A percentile compares a stretch with the other conserved stretches of the same genome.
These are phyloP conservation scores for Epsilonema sp. DNA, from an alignment of 2,888 invertebrate genomes.

Conservation along the genomic window DNA sequence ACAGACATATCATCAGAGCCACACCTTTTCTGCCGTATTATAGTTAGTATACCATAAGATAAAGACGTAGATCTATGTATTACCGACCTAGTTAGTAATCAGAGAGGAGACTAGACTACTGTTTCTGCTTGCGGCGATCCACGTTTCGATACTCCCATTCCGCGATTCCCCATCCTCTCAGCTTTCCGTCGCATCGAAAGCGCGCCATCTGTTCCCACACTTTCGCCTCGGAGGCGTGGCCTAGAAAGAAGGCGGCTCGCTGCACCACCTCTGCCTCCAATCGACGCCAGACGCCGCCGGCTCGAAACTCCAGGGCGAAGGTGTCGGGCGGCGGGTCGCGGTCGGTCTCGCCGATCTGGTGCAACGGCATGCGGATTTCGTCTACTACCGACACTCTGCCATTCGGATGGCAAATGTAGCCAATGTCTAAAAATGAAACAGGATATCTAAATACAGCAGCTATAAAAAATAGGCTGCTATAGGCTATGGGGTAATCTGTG, in stretches of 20 bases:
- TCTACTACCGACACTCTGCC: conserved; percentile 40
- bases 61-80: too few relatives aligned
- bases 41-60: too few relatives aligned
- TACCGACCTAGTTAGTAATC: too few relatives aligned
- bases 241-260: conserved; percentile 1
- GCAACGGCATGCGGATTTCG: conserved; percentile 39
- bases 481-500: too few relatives aligned
- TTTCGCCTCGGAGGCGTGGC: not conserved
- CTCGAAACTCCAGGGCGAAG: conserved; percentile 37
- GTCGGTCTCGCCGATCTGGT: conserved; percentile 43
- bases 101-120: too few relatives aligned
- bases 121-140: not conserved
- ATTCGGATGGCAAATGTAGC: conserved; percentile 40
- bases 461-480: too few relatives aligned
- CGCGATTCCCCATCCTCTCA: conserved; percentile 44
- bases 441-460: too few relatives aligned
- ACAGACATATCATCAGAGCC: too few relatives aligned
- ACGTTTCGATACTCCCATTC: conserved; percentile 43
- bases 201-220: conserved; percentile 33
- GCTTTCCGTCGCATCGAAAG: conserved; percentile 33
- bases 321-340: conserved; percentile 44
- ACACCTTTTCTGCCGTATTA: too few relatives aligned
- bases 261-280: not conserved
- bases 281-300: conserved; percentile 15
- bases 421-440: too few relatives aligned